Evolutionary conservation across 2,888 invertebrate species (phyloP), one percentile per base, ranked within the genome.

Genomic region (Napeogenes sylphis): DNA sequence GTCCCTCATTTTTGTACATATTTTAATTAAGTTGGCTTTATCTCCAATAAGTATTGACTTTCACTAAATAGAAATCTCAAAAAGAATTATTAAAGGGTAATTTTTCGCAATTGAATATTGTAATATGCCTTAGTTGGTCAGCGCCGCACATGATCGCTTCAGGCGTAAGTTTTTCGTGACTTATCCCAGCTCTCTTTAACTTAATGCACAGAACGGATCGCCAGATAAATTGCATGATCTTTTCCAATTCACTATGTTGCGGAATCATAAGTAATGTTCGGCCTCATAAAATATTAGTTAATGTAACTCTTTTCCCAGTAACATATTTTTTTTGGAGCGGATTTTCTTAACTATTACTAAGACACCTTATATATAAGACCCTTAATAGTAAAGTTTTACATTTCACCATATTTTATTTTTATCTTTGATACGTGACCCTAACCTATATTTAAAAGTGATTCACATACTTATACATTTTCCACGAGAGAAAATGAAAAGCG

Each of bases 121-220:
- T 51, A 51, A 30, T 30, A 30, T 30, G 51, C 53, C 51, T 12
- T 45, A 57, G 53, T 14, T 33, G n/a, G 35, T 55, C 21, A 51
- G 30, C 35, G 14, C 12, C 56, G 56, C 64, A 64, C 65, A 65
- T 63, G 67, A 67, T 61, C 62, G 73, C 79, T 73, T 56, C 55
- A 58, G 75, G 80, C 77, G 69, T 72, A 70, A 64, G 73, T 76
- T 76, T 76, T 76, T 76, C 80, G 79, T 81, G 79, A 79, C 75
- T 76, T 72, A 75, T 71, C 73, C 65, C 58, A 59, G 47, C 58
- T 56, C 60, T 59, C 45, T 66, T 62, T 68, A 65, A 46, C 59
- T 56, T 62, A 62, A 67, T 56, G 42, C 59, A 65, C 57, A 57
- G 65, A 58, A 58, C 63, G 64, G 67, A 42, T 62, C 66, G 64